These are phyloP conservation scores for Lepus americanus DNA, from an alignment of 2,113 vertebrate genomes.

Conservation along the genomic window DNA sequence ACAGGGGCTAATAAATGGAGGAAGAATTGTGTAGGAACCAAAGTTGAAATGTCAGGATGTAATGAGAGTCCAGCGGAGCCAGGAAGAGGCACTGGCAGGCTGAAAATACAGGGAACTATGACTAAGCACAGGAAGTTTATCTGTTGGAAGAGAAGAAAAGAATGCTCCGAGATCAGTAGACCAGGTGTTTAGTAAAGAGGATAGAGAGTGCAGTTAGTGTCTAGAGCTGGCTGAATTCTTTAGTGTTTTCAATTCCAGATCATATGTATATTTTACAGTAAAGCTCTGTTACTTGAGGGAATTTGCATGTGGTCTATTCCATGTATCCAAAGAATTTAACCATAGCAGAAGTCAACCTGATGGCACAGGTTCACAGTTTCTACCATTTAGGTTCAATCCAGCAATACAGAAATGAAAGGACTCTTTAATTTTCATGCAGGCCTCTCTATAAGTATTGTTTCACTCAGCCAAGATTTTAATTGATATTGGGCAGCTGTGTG, in stretches of 20 bases:
- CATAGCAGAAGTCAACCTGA: neutral
- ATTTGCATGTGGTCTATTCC: neutral
- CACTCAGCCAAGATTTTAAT: neutral
- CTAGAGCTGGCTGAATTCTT: neutral
- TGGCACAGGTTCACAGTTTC: neutral
- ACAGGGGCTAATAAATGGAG: neutral
- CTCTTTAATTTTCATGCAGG: neutral
- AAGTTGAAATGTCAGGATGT: neutral
- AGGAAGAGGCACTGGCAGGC: no score
- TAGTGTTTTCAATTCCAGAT: neutral
- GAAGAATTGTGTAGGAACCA: neutral
- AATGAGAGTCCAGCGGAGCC: neutral
- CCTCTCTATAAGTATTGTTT: neutral
- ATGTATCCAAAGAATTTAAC: neutral
- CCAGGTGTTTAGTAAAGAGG: neutral
- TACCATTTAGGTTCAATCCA: neutral
- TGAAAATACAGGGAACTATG: neutral
- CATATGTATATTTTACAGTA: neutral
- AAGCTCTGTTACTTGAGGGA: neutral
- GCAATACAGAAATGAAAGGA: neutral
- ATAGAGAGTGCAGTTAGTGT: neutral
- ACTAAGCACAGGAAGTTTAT: neutral
- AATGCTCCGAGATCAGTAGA: neutral
- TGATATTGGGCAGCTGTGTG: neutral
- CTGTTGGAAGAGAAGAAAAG: neutral